Percentiles rank a stretch among this genome's conserved stretches.
Conservation (phyloP, 2,113 vertebrate genomes). For the Paramisgurnus dabryanus region DNA sequence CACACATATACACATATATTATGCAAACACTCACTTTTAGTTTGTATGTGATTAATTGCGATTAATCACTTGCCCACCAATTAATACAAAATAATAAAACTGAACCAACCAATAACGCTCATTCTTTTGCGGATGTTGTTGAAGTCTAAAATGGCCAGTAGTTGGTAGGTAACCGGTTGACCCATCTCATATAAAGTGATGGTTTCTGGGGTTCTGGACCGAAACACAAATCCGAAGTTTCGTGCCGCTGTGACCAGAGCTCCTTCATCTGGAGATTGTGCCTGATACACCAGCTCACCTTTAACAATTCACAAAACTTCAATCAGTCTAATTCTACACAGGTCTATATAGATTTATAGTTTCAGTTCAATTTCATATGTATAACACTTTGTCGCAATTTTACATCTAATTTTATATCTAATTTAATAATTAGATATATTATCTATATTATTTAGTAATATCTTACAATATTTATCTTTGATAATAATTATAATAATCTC, state of each 20-base stretch:
- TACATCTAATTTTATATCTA: too few relatives aligned
- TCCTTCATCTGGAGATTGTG: conserved; percentile 79
- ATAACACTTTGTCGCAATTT: too few relatives aligned
- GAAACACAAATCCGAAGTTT: conserved; percentile 77
- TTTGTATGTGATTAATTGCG: too few relatives aligned
- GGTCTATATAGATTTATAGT: too few relatives aligned
- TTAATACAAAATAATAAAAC: not conserved
- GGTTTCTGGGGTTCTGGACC: conserved; percentile 77
- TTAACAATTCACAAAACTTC: not conserved
- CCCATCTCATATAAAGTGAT: conserved; percentile 77
- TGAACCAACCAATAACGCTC: conserved; percentile 76
- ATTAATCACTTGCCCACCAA: not conserved
- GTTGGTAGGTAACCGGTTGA: conserved; percentile 70
- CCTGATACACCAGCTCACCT: conserved; percentile 77
- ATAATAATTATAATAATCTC: too few relatives aligned
- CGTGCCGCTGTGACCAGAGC: conserved; percentile 77
- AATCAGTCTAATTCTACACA: not conserved
- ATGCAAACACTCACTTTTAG: too few relatives aligned
- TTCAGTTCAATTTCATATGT: too few relatives aligned
- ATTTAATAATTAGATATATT: too few relatives aligned
- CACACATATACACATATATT: too few relatives aligned
- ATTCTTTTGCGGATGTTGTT: conserved; percentile 80
- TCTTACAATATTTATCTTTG: too few relatives aligned
- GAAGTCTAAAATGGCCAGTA: conserved; percentile 79
- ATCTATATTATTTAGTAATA: too few relatives aligned